These are phyloP conservation scores for Oostethus manadensis DNA, from an alignment of 2,113 vertebrate species.

Conservation along the genomic window DNA sequence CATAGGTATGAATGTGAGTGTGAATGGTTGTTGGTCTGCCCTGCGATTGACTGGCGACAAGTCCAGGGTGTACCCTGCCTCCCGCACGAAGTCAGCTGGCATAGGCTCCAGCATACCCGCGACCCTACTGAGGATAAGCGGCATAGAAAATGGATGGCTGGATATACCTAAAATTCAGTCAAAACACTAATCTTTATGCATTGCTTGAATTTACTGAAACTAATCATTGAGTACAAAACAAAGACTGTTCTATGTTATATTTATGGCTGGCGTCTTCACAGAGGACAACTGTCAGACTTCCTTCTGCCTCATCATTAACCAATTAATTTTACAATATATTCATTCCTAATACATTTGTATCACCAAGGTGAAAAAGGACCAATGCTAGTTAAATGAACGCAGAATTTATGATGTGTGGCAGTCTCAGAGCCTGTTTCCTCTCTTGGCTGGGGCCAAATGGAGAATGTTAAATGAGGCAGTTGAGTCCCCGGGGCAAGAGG, in stretches of 20 bases:
- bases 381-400: constrained; percentile 71
- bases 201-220: constrained; percentile 42
- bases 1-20: too few relatives aligned
- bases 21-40: too few relatives aligned
- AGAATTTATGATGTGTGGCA: constrained; percentile 71
- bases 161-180: constrained; percentile 61
- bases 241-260: constrained; percentile 39
- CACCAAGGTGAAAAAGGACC: constrained; percentile 70
- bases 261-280: constrained; percentile 3
- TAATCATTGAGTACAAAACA: constrained; percentile 56
- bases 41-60: too few relatives aligned
- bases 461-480: constrained; percentile 79
- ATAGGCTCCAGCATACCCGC: too few relatives aligned
- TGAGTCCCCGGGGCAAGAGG: constrained; percentile 71
- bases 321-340: constrained; percentile 73
- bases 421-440: constrained; percentile 69
- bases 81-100: too few relatives aligned
- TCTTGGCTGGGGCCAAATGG: constrained; percentile 74
- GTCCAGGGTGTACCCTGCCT: too few relatives aligned
- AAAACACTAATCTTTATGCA: constrained; percentile 39
- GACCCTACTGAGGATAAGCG: too few relatives aligned
- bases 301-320: constrained; percentile 49
- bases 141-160: too few relatives aligned
- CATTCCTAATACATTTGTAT: constrained; percentile 62
- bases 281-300: constrained; percentile 43